Base-by-base conservation (phyloP, 2,888 invertebrate genomes). In the Elmis aenea region DNA sequence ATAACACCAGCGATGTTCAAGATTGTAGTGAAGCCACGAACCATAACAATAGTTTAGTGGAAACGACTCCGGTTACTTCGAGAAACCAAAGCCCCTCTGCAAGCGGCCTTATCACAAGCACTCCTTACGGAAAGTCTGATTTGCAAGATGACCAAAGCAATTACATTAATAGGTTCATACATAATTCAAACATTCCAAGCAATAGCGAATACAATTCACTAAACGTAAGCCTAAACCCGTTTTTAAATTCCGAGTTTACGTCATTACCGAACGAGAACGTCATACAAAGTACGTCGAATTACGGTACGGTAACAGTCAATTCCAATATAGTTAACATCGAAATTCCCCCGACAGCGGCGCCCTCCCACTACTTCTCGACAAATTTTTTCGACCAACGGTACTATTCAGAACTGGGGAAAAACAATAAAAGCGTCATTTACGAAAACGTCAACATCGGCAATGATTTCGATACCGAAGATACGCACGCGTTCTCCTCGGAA, bases 251-350 rank as follows among this genome's bases (percentile, higher is more conserved):
- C 11, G 54, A 55, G 21, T 54, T 52, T 38, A 9, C 36, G 13
- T 32, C 29, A 2, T 23, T 33, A 8, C 35, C 33, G n/a, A 34
- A 32, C 16, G 16, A 22, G 9, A 10, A 11, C 3, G 26, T 38
- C 6, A 45, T 45, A 13, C 48, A 47, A 36, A 57, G 50, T 27
- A 50, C 41, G 8, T 58, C 65, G 1, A 63, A 50, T 40, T 66
- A 57, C 34, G 57, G 56, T 8, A 54, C 52, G 2, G 61, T 62
- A 5, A 61, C 61, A 0, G 60, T 62, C 0, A 62, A 60, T 33
- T 58, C 64, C 2, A 57, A 59, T 16, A 53, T 55, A 26, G 49
- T 58, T 12, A 59, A 56, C 29, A 55, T 57, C 3, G 52, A 58
- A 45, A 42, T 54, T 11, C 43, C 56, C 5, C 16, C 43, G 5